Evolutionary conservation across 2,888 invertebrate genomes (phyloP).

Genomic region (Agrypnus murinus): DNA sequence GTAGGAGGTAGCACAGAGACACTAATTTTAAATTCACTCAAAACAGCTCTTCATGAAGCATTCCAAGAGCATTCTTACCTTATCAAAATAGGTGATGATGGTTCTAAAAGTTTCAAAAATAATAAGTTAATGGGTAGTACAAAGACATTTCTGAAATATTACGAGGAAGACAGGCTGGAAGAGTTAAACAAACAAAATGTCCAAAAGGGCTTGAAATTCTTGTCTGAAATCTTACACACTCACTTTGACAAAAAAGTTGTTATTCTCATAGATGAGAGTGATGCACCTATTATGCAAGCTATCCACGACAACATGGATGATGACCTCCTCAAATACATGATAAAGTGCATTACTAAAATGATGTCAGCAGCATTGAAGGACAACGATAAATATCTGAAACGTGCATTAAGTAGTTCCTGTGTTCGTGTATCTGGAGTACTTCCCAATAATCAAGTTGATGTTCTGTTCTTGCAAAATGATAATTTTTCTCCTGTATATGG

Average conservation of each 20-base stretch:
- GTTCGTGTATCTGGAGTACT: no score
- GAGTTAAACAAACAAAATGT: neutral
- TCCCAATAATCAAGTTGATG: neutral
- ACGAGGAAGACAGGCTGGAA: neutral
- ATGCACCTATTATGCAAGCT: conserved; percentile 7
- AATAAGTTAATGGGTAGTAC: neutral
- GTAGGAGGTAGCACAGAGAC: neutral
- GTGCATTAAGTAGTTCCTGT: neutral
- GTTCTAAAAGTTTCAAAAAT: conserved; percentile 9
- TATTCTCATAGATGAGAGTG: neutral
- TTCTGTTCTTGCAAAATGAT: neutral
- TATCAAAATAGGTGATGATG: neutral
- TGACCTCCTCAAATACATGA: neutral
- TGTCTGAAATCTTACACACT: neutral
- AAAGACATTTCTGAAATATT: neutral
- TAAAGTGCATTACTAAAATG: neutral
- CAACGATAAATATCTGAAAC: neutral
- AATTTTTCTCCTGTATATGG: neutral
- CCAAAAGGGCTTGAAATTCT: no score
- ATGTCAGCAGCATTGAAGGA: conserved; percentile 11
- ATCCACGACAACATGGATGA: neutral
- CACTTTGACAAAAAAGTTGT: conserved; percentile 9
- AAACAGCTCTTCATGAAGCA: neutral
- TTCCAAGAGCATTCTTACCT: neutral
- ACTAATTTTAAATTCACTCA: neutral